Evolutionary conservation across 2,113 vertebrate species (phyloP), one percentile per base, ranked within the genome.

Genomic region (Acanthochromis polyacanthus): DNA sequence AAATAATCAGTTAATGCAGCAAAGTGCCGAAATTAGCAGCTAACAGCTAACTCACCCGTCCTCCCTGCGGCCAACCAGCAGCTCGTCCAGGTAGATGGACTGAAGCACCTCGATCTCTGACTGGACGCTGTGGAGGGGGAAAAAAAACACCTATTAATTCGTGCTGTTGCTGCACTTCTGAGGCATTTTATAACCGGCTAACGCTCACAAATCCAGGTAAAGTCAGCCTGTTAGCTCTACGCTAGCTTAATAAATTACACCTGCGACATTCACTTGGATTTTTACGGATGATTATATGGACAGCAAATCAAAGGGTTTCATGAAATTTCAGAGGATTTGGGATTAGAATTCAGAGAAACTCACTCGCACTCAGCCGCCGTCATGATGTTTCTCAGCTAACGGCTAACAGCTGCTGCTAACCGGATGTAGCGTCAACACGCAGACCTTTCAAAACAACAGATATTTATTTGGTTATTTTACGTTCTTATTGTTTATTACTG

Each of bases 81-180:
- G 93, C 64, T 98, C 97, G 45, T 98, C 97, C 94, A 98, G 92
- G 73, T 99, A 99, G 88, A 99, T 99, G 63, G 98, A 98, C 88
- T 98, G 95, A 80, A 99, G 93, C 60, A 98, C 97, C 92, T 98
- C 97, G 55, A 98, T 95, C 83, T 99, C 97, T 79, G 94, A 95
- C 85, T 94, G 86, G 50, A 93, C 92, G 84, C 98, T 98, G 91
- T 8, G 23, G 51, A 57, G 30, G 5, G n/a, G n/a, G n/a, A n/a
- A n/a, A n/a, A 71, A 16, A 51, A 30, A 25, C 2, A 50, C 11
- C 1, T 28, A 16, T 59, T 50, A 28, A 3, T 4, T 1, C 4
- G 36, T 4, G 70, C 11, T 20, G 1, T 19, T 12, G 43, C 0
- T 8, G n/a, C n/a, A 17, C 9, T 9, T 30, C 12, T 46, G 22